Percentiles rank a stretch among this genome's conserved stretches.
Conservation (phyloP, 2,888 invertebrate genomes). For the Lordiphosa andalusiaca region DNA sequence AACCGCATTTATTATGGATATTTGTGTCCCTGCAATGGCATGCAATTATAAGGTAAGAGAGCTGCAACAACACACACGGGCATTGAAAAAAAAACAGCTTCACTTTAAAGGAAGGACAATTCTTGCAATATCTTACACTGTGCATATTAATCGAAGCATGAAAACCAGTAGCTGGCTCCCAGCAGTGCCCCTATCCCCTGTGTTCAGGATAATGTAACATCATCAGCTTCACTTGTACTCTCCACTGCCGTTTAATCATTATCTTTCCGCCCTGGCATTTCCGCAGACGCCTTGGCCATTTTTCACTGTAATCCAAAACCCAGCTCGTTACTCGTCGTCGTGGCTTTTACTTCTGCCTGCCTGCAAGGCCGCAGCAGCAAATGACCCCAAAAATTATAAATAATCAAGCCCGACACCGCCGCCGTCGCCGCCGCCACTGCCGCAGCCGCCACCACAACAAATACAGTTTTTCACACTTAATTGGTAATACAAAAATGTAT, state of each 20-base stretch:
- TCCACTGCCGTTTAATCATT: constrained; percentile 22
- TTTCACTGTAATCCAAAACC: constrained; percentile 43
- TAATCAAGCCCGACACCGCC: constrained; percentile 1
- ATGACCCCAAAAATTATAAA: constrained; percentile 18
- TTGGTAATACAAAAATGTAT: constrained; percentile 41
- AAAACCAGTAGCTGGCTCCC: constrained; percentile 3
- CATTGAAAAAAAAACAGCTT: no score
- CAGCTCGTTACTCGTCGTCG: constrained; percentile 16
- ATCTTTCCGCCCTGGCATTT: constrained; percentile 35
- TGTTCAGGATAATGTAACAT: constrained; percentile 2
- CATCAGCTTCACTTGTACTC: constrained; percentile 6
- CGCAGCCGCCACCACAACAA: constrained; percentile 12
- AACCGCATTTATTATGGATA: constrained; percentile 4
- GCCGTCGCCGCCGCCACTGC: not conserved
- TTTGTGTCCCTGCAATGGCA: no score
- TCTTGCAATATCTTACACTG: no score
- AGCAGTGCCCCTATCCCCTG: not conserved
- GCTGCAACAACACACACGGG: no score
- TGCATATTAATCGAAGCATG: not conserved
- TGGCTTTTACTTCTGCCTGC: constrained; percentile 20
- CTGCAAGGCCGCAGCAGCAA: constrained; percentile 48
- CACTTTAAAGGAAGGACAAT: no score
- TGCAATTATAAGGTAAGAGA: no score
- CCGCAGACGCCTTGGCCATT: constrained; percentile 55
- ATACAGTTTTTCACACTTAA: constrained; percentile 67